These are phyloP conservation scores for Actinopyga echinites DNA, from an alignment of 53 echinoderm and acorn worm genomes.

Conservation along the genomic window DNA sequence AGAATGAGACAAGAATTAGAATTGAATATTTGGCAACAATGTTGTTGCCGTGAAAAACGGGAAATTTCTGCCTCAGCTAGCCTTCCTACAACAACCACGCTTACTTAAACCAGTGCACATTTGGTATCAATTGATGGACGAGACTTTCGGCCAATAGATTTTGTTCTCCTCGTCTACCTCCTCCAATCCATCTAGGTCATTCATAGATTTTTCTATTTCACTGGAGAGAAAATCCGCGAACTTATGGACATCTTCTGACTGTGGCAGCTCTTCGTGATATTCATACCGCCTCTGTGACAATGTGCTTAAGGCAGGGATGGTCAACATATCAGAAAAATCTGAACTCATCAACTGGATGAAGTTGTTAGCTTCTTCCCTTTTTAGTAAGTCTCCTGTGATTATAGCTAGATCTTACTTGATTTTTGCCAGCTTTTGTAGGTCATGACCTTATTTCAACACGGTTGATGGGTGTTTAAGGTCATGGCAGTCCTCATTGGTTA, in stretches of 20 bases:
- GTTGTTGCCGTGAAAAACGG: too few species aligned
- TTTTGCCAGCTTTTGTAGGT: constrained; percentile 21
- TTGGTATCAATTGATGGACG: too few species aligned
- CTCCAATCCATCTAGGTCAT: background rate
- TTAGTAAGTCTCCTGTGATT: background rate
- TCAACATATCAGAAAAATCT: background rate
- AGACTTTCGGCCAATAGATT: background rate
- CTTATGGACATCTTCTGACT: background rate
- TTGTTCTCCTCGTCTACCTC: background rate
- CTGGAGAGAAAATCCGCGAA: background rate
- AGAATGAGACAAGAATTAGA: too few species aligned
- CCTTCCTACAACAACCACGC: too few species aligned
- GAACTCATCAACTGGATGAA: background rate
- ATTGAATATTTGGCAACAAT: too few species aligned
- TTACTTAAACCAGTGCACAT: too few species aligned
- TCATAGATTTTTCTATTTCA: background rate
- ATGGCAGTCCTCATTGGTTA: background rate
- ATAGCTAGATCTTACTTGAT: constrained; percentile 6
- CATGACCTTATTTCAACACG: constrained; percentile 12
- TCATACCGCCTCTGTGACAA: background rate
- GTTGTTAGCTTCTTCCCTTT: constrained; percentile 6
- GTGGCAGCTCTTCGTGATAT: background rate
- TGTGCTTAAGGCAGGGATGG: constrained; percentile 13
- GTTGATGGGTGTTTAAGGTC: background rate
- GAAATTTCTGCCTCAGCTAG: too few species aligned